These are phyloP conservation scores for Noctua janthina DNA, from an alignment of 2,888 invertebrate species.

Conservation along the genomic window DNA sequence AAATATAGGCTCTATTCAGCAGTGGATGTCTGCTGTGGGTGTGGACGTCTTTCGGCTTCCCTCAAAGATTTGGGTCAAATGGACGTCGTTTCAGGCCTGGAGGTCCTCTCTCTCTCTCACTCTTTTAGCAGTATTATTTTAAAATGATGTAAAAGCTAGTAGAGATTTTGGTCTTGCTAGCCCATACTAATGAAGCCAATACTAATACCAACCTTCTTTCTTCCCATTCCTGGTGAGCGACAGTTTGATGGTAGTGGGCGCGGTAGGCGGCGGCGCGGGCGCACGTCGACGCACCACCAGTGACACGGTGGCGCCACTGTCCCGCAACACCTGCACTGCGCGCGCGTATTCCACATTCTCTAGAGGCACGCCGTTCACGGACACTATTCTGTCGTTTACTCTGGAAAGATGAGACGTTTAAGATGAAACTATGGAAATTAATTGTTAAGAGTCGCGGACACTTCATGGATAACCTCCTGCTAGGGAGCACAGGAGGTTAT, in stretches of 20 bases:
- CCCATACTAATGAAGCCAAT: neutral
- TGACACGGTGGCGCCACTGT: slow-evolving; percentile 96
- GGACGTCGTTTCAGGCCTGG: neutral
- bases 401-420: slow-evolving; percentile 87
- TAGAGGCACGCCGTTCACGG: slow-evolving; percentile 98
- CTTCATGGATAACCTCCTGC: neutral
- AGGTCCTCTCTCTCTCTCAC: neutral
- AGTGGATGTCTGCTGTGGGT: too few species aligned
- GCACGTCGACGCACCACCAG: slow-evolving; percentile 96
- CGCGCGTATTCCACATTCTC: slow-evolving; percentile 99
- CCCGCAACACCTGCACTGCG: slow-evolving; percentile 97
- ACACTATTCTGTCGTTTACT: slow-evolving; percentile 99
- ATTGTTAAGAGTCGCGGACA: neutral
- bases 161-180: neutral
- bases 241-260: slow-evolving; percentile 93
- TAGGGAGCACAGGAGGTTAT: neutral
- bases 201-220: slow-evolving; percentile 94
- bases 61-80: neutral
- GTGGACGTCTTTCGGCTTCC: neutral
- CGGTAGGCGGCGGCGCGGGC: slow-evolving; percentile 88
- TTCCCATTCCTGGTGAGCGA: slow-evolving; percentile 97
- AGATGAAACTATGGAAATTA: neutral
- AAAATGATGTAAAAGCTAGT: neutral
- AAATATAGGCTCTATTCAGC: too few species aligned
- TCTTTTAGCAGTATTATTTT: neutral